Conservation (phyloP, 2,888 invertebrate species). For the Dione juno region DNA sequence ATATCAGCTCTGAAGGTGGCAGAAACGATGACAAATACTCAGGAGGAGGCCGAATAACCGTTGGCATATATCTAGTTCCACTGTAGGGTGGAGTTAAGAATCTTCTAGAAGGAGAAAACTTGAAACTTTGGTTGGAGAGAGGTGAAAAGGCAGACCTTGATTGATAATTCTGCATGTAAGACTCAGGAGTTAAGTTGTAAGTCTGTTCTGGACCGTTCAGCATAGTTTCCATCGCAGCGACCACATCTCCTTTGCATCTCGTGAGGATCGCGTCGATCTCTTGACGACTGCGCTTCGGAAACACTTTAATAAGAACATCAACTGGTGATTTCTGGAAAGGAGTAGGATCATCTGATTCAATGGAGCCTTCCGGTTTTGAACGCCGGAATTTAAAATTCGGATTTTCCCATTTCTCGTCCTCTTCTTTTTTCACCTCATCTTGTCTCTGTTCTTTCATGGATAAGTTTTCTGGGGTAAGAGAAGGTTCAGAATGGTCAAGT, state of each 20-base stretch:
- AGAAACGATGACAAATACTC: constrained; percentile 76
- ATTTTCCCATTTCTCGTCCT: constrained; percentile 76
- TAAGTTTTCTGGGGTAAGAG: constrained; percentile 90
- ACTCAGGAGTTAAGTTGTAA: constrained; percentile 72
- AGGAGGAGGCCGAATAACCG: constrained; percentile 86
- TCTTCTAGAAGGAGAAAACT: constrained; percentile 87
- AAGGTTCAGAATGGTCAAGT: constrained; percentile 76
- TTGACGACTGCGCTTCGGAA: constrained; percentile 92
- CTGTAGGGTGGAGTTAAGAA: constrained; percentile 92
- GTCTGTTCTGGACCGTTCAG: constrained; percentile 84
- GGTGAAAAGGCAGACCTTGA: constrained; percentile 92
- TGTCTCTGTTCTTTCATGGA: constrained; percentile 88
- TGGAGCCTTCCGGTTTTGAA: constrained; percentile 56
- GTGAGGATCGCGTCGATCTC: constrained; percentile 94
- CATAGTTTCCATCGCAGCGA: constrained; percentile 96
- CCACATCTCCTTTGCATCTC: constrained; percentile 93
- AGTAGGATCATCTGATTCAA: constrained; percentile 57
- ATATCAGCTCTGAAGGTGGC: constrained; percentile 77
- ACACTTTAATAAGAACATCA: constrained; percentile 94
- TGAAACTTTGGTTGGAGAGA: constrained; percentile 84
- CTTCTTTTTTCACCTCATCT: constrained; percentile 79
- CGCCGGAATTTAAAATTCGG: constrained; percentile 73
- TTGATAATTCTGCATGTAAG: constrained; percentile 77
- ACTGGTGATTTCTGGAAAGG: constrained; percentile 88
- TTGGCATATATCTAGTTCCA: constrained; percentile 92